phyloP scores from a whole-genome alignment of 2,888 invertebrate genomes.

The Agrypnus murinus region DNA sequence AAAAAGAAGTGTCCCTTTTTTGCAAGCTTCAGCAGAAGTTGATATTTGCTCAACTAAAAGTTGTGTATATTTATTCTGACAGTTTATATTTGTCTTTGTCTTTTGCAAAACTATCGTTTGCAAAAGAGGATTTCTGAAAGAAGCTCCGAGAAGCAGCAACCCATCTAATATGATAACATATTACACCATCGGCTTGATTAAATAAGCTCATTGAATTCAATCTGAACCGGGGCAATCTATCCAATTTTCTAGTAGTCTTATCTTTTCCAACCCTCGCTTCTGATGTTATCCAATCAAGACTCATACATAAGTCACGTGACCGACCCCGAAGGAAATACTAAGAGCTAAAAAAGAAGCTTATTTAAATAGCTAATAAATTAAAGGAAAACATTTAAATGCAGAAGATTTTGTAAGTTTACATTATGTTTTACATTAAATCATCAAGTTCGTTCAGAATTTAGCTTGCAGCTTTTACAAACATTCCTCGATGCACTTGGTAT shows the following conservation, averaged over 20 bases:
- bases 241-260: constrained; percentile 71
- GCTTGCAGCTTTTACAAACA: constrained; percentile 38
- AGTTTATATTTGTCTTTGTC: constrained; percentile 53
- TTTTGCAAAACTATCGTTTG: constrained; percentile 41
- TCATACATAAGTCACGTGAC: constrained; percentile 65
- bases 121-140: constrained; percentile 44
- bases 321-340: constrained; percentile 50
- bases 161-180: constrained; percentile 57
- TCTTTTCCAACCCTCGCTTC: constrained; percentile 68
- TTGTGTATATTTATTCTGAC: constrained; percentile 50
- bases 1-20: constrained; percentile 55
- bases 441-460: constrained; percentile 39
- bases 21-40: constrained; percentile 54
- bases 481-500: constrained; percentile 39
- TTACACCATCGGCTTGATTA: constrained; percentile 61
- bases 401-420: constrained; percentile 39
- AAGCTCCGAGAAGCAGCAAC: constrained; percentile 40
- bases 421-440: constrained; percentile 37
- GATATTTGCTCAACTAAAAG: constrained; percentile 52
- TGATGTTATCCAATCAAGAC: constrained; percentile 67
- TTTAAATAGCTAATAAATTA: constrained; percentile 62
- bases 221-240: constrained; percentile 68
- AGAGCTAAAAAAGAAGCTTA: constrained; percentile 58
- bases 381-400: constrained; percentile 42
- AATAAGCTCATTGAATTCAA: constrained; percentile 71